Evolutionary conservation across 2,797 vertebrate species (phyloP), one percentile per base, ranked within the genome.

Genomic region (Poecilia picta): DNA sequence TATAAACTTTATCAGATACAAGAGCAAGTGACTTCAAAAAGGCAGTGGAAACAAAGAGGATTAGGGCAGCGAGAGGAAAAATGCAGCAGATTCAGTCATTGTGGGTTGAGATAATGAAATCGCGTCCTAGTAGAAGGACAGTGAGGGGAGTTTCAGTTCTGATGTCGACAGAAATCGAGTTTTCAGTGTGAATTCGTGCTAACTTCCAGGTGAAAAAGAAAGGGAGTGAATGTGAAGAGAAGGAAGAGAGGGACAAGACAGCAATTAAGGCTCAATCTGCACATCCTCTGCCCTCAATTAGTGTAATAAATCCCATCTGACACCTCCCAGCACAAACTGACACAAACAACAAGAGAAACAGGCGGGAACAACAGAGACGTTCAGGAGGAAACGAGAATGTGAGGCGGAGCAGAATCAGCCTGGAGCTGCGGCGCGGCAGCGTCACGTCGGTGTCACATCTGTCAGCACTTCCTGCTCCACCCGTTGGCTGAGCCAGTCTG

Each of bases 261-360:
- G 85, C 73, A 85, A 92, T 91, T 86, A 90, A 88, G 86, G 80
- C 86, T 83, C 84, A 89, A 91, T 92, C 85, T 90, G 85, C 76
- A 88, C 89, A 87, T 86, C 76, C 83, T 91, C 75, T 89, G 85
- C 66, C 81, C 89, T 86, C 90, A 92, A 93, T 94, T 93, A 94
- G 88, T 80, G 85, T 81, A 87, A 87, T 89, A 85, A 89, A 86
- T 55, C 10, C 55, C 33, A 66, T 71, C 89, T 86, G 87, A 85
- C 87, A 85, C 81, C 82, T 83, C 75, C 86, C 87, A 53, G 47
- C 1, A 76, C 89, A 85, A 77, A 77, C 51, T 49, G 46, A 64
- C 79, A 83, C 1, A 78, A 84, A 87, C 84, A 83, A 79, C 76
- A 79, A 83, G 84, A 77, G 15, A 47, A 39, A 43, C 49, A 41